Base-by-base conservation (phyloP, 2,888 invertebrate species). In the Andrena trimmerana region DNA sequence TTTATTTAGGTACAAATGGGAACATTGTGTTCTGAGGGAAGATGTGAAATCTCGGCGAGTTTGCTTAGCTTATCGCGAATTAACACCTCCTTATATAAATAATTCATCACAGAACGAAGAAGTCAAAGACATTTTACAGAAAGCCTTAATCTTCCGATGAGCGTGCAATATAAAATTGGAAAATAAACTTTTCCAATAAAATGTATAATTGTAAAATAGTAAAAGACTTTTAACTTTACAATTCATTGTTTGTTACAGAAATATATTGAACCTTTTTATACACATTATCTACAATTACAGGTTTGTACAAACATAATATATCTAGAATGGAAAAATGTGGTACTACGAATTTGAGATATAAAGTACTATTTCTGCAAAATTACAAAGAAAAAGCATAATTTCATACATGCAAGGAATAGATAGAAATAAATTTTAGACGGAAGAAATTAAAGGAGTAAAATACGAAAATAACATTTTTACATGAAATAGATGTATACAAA, bases 41-140 rank as follows among this genome's bases (percentile, higher is more conserved):
- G 98, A 99, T 94, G 96, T 99, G 62, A 92, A 90, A 0, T 94
- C 95, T 13, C 95, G 98, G 78, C 95, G 99, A 90, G 96, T 99
- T 0, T 99, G 99, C 90, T 95, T 99, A 89, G 99, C 99, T 0
- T 98, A 99, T 93, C 95, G 99, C 88, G 99, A 99, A 95, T 97
- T 99, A 89, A 98, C 98, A 0, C 96, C 97, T 0, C 96, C 97
- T 66, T 99, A 98, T 94, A 94, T 97, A 78, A 93, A 94, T 16
- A 95, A 95, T 63, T 97, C 97, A 0, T 89, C 94, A 10, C 94
- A 95, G 71, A 94, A 94, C 82, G 92, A 94, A 8, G 94, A 96
- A 86, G 96, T 97, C 0, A 91, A 94, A 79, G 94, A 95, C 84
- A 95, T 97, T 83, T 94, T 96, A 86, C 91, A 95, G 73, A 95